Evolutionary conservation across 2,113 vertebrate genomes (phyloP).

Genomic region (Mormyrus lacerda): DNA sequence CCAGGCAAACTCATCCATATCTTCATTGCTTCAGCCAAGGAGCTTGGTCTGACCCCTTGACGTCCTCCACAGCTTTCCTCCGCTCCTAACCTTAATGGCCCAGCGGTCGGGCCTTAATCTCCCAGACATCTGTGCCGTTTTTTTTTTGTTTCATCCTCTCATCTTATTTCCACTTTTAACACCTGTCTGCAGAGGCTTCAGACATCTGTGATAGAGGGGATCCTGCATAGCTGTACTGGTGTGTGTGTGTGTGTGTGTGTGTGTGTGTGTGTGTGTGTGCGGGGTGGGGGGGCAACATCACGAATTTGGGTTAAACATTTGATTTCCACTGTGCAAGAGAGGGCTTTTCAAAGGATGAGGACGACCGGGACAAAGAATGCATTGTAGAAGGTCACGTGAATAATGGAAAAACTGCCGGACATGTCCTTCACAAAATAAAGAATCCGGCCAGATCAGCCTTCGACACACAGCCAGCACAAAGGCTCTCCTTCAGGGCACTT

Average conservation of each 20-base stretch:
- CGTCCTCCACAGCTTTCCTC: constrained; percentile 42
- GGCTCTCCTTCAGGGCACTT: neutral
- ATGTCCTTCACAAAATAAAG: neutral
- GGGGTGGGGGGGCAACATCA: neutral
- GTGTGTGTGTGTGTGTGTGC: neutral
- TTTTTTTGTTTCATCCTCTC: neutral
- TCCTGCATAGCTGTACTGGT: neutral
- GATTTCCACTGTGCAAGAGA: neutral
- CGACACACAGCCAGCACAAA: neutral
- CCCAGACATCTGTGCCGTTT: neutral
- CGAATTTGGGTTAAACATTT: neutral
- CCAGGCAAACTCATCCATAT: neutral
- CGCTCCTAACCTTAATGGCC: neutral
- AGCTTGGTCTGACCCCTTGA: constrained; percentile 43
- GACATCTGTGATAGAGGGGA: neutral
- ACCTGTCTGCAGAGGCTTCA: neutral
- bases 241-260: neutral
- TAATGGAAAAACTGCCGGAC: neutral
- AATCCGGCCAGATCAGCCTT: neutral
- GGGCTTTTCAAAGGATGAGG: neutral
- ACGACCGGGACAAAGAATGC: neutral
- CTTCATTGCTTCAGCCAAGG: constrained; percentile 30
- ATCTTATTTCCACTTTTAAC: neutral
- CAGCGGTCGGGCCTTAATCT: neutral
- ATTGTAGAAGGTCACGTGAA: neutral